Conservation (phyloP, 2,113 vertebrate species). For the Callipepla californica region DNA sequence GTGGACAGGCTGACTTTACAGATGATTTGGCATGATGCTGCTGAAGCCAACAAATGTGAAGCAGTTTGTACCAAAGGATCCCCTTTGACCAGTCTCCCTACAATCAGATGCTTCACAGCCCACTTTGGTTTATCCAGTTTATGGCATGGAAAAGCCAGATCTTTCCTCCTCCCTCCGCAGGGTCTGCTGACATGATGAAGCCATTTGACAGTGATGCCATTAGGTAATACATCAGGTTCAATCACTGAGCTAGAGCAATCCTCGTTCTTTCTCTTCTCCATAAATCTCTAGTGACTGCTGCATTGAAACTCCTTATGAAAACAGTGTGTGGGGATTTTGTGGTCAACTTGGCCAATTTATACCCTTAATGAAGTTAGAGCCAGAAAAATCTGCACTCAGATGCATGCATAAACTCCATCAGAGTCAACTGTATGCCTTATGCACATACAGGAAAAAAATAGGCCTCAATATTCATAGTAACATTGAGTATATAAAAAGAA, state of each 20-base stretch:
- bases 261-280: neutral
- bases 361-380: neutral
- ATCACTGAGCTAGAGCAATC: neutral
- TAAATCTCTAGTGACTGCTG: neutral
- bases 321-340: neutral
- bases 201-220: neutral
- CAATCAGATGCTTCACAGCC: neutral
- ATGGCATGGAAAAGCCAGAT: neutral
- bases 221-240: neutral
- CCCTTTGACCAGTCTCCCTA: neutral
- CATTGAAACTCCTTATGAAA: neutral
- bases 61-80: neutral
- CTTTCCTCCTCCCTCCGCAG: neutral
- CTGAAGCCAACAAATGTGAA: neutral
- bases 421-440: neutral
- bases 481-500: neutral
- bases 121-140: fast-evolving
- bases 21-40: neutral
- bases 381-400: neutral
- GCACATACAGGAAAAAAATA: neutral
- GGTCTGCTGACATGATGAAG: neutral
- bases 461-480: neutral
- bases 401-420: neutral
- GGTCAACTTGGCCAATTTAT: neutral
- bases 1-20: neutral